phyloP scores from a whole-genome alignment of 92 coral and sea anemone species.

The Paragorgia papillata region DNA sequence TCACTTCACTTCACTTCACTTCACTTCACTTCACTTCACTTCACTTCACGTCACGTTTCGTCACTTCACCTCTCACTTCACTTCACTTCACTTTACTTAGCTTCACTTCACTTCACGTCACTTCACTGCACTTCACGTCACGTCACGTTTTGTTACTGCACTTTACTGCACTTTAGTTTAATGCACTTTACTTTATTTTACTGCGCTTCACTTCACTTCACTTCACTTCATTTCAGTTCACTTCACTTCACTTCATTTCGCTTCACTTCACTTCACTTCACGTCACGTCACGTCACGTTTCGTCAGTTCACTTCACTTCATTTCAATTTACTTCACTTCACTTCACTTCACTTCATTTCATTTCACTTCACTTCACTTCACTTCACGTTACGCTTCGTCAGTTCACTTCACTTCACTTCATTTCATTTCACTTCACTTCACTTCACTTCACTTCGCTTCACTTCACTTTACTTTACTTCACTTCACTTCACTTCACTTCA shows the following conservation, averaged over 20 bases:
- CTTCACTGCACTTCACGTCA: constrained; percentile 32
- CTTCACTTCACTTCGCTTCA: constrained; percentile 10
- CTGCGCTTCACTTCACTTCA: too few species aligned
- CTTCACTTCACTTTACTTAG: background rate
- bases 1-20: constrained; percentile 33
- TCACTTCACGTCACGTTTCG: constrained; percentile 5
- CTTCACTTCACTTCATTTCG: too few species aligned
- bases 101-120: constrained; percentile 17
- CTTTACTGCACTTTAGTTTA: too few species aligned
- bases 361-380: constrained; percentile 6
- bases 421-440: constrained; percentile 15
- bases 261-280: constrained; percentile 10
- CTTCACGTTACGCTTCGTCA: constrained; percentile 1
- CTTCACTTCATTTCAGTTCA: too few species aligned
- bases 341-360: constrained; percentile 12
- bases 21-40: constrained; percentile 25
- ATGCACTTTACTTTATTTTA: too few species aligned
- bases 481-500: constrained; percentile 29
- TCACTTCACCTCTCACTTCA: constrained; percentile 7
- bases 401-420: background rate
- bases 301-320: background rate
- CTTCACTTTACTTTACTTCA: constrained; percentile 2
- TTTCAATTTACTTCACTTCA: background rate
- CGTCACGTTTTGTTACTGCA: constrained; percentile 30
- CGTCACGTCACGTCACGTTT: background rate